Conservation (phyloP, 37 sponge, comb jelly and placozoan genomes). For the Chondrosia reniformis region DNA sequence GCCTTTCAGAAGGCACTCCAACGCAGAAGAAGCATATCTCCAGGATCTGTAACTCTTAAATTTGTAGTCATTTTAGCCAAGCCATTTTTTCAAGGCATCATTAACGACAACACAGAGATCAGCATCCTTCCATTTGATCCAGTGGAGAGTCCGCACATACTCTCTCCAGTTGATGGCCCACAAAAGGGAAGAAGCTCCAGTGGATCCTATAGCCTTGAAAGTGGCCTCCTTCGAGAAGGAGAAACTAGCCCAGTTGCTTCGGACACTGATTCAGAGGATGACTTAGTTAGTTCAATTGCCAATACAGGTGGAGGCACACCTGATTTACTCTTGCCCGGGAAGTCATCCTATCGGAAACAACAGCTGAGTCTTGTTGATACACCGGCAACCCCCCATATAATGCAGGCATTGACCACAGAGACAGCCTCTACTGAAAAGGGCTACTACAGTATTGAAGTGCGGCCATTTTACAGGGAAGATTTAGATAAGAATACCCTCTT, state of each 20-base stretch:
- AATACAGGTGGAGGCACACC: background rate
- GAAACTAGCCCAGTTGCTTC: background rate
- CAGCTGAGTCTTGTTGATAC: background rate
- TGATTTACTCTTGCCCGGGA: background rate
- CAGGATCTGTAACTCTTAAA: background rate
- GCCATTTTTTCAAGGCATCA: conserved; percentile 47
- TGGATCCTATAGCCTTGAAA: conserved; percentile 7
- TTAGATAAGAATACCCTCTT: conserved; percentile 17
- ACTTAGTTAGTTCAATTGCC: background rate
- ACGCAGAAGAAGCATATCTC: background rate
- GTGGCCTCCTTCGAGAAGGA: background rate
- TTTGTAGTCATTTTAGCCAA: conserved; percentile 26
- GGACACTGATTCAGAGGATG: background rate
- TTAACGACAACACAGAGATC: conserved; percentile 40
- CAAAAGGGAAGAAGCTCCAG: background rate
- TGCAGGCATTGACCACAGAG: background rate
- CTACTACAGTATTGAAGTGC: conserved; percentile 5
- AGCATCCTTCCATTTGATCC: conserved; percentile 22
- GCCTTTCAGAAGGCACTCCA: background rate
- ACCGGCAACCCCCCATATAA: background rate
- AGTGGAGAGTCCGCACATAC: background rate
- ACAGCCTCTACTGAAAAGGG: background rate
- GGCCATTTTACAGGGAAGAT: background rate
- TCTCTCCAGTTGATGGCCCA: background rate
- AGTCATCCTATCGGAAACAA: too few species aligned